Percentiles rank a stretch among this genome's conserved stretches.
Conservation (phyloP, 1,140 invertebrate genomes). For the Ceratina calcarata region DNA sequence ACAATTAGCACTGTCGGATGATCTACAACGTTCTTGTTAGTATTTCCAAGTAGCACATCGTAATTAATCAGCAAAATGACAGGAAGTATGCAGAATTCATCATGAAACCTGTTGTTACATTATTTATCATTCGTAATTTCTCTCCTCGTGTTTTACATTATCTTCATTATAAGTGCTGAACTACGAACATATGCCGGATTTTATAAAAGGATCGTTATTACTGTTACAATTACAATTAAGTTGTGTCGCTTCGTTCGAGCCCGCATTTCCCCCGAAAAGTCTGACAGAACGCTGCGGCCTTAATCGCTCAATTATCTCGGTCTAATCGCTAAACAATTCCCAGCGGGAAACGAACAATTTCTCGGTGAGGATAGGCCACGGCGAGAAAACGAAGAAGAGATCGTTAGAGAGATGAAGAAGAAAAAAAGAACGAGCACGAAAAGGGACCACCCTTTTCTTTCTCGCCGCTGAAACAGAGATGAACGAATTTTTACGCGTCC, state of each 20-base stretch:
- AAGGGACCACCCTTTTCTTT: neutral
- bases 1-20: constrained; percentile 10
- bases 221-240: too few relatives aligned
- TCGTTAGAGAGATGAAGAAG: neutral
- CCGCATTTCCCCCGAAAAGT: neutral
- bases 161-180: too few relatives aligned
- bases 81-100: too few relatives aligned
- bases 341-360: constrained; percentile 32
- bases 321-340: constrained; percentile 28
- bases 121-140: too few relatives aligned
- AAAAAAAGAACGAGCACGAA: neutral
- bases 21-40: neutral
- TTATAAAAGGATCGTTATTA: too few relatives aligned
- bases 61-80: neutral
- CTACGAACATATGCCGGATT: too few relatives aligned
- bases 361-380: constrained; percentile 7
- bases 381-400: neutral
- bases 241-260: too few relatives aligned
- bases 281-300: neutral
- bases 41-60: neutral
- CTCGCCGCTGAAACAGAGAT: constrained; percentile 8
- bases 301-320: constrained; percentile 9
- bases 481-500: constrained; percentile 40
- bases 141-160: too few relatives aligned
- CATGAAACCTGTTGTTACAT: too few relatives aligned